Base-by-base conservation (phyloP, 1,140 invertebrate genomes). In the Aphelinus atriplicis region DNA sequence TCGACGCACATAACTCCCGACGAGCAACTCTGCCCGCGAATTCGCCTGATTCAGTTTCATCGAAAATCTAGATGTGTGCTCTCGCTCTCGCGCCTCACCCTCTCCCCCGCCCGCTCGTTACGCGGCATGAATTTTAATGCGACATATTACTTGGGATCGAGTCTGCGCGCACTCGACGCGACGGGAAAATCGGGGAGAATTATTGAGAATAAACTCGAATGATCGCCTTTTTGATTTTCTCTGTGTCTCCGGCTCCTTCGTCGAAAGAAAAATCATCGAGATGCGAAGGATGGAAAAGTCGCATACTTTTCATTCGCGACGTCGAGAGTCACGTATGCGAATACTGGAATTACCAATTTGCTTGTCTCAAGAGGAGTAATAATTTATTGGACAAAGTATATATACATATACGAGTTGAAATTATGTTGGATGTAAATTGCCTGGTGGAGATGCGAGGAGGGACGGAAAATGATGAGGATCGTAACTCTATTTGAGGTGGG, bases 401-500 rank as follows among this genome's bases (percentile, higher is more conserved):
- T 26, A 26, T 26, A 26, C 0, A 26, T 26, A 26, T 26, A 26
- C 26, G 26, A 26, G 26, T 26, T 26, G 26, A 26, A 26, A 26
- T 26, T 26, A 26, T 26, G 26, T 26, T 26, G 26, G 26, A 26
- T 26, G 26, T 26, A 26, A 26, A 26, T 26, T 26, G 26, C 26
- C 26, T 0, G 26, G 26, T 26, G 26, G 26, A 50, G n/a, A 46
- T 45, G 60, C 26, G 51, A 72, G 70, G 3, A 26, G 56, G 65
- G 75, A 77, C 58, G 76, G 81, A 82, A 84, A 82, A 80, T 73
- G 65, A 75, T 10, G 50, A 61, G 61, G 53, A 64, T 47, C 6
- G n/a, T 43, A 7, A 26, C 3, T 63, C 55, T 73, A 71, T 74
- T 71, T 67, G 71, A 71, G 53, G 72, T 58, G 61, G 64, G 72